phyloP scores from a whole-genome alignment of 92 coral and sea anemone species.

The Siderastrea radians region DNA sequence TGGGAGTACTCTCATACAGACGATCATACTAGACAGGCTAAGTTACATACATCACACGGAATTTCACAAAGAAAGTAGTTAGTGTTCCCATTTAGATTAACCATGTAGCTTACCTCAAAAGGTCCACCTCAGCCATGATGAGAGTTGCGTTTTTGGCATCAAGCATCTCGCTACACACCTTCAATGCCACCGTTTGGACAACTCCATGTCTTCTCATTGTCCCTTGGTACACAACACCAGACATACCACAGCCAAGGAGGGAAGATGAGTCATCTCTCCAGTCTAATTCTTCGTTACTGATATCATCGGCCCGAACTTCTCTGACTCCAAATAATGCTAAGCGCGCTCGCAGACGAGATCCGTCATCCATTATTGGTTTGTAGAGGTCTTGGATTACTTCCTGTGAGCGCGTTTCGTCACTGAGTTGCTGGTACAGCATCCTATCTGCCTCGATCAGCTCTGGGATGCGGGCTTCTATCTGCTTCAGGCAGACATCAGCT shows the following conservation, averaged over 20 bases:
- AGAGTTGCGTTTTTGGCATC: neutral
- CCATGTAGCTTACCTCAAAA: slow-evolving; percentile 9
- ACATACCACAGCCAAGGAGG: too few relatives aligned
- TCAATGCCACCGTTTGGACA: slow-evolving; percentile 28
- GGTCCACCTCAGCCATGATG: slow-evolving; percentile 12
- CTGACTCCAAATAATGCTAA: slow-evolving; percentile 12
- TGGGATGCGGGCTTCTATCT: neutral
- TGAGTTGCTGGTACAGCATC: slow-evolving; percentile 3
- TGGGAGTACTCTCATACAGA: too few relatives aligned
- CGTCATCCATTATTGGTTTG: slow-evolving; percentile 4
- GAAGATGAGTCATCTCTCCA: slow-evolving; percentile 22
- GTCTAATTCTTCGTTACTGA: slow-evolving; percentile 11
- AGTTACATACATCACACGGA: too few relatives aligned
- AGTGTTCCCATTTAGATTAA: too few relatives aligned
- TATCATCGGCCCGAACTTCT: slow-evolving; percentile 15
- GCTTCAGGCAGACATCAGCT: neutral
- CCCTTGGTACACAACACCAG: too few relatives aligned
- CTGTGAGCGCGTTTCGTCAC: slow-evolving; percentile 5
- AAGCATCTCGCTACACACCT: neutral
- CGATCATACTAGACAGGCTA: too few relatives aligned
- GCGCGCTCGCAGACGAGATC: neutral
- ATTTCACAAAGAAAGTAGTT: too few relatives aligned
- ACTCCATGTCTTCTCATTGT: neutral
- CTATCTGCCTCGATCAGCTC: slow-evolving; percentile 33
- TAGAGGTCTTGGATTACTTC: slow-evolving; percentile 8